phyloP scores from a whole-genome alignment of 2,888 invertebrate species.

The Cantharis rustica region DNA sequence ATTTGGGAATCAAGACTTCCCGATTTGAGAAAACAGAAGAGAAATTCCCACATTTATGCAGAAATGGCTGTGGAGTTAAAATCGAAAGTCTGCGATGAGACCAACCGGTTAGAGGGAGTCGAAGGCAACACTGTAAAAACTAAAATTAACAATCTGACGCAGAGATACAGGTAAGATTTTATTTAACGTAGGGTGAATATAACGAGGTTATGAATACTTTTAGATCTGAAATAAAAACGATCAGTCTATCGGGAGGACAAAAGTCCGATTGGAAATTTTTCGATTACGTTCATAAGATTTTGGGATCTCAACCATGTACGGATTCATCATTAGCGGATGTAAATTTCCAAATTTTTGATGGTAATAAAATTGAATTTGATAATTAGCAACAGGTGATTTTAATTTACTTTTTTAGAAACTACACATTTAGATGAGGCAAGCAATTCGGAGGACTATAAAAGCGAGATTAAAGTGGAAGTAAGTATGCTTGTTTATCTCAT shows the following conservation, averaged over 20 bases:
- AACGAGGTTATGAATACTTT: background rate
- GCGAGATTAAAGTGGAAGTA: too few relatives aligned
- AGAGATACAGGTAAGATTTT: conserved; percentile 1
- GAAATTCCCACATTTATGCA: background rate
- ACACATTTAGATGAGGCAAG: too few relatives aligned
- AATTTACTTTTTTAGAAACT: too few relatives aligned
- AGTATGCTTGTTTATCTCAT: too few relatives aligned
- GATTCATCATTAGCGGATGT: background rate
- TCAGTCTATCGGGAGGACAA: background rate
- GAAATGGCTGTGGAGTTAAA: background rate
- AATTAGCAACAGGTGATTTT: too few relatives aligned
- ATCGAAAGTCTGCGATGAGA: background rate
- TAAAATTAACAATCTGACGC: background rate
- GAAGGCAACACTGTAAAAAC: background rate
- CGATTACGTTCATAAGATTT: background rate
- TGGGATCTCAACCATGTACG: background rate
- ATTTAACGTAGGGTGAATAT: background rate
- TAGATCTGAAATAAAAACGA: background rate
- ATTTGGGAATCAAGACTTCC: background rate
- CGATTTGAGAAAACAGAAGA: background rate
- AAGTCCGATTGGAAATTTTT: background rate
- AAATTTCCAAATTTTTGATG: background rate
- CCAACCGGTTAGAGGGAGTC: background rate
- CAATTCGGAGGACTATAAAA: too few relatives aligned
- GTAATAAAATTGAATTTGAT: background rate